These are phyloP conservation scores for Chiroxiphia lanceolata DNA, from an alignment of 2,797 vertebrate genomes.

Conservation along the genomic window DNA sequence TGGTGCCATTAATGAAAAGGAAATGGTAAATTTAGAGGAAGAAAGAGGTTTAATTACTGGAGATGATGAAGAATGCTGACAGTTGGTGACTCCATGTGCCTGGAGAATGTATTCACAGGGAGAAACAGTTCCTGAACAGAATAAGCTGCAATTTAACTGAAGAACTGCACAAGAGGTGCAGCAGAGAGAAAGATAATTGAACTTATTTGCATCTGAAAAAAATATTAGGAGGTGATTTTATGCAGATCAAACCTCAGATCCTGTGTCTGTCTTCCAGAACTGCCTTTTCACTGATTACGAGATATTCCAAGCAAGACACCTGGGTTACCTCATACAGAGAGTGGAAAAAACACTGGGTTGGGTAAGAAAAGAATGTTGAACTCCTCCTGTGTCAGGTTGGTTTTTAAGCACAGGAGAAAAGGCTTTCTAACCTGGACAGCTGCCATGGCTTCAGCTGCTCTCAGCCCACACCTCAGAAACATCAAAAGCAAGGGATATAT, in stretches of 20 bases:
- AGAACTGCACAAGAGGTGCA: neutral
- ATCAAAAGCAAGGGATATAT: neutral
- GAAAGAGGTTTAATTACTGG: neutral
- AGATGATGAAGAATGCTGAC: neutral
- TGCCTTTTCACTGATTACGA: rapidly evolving
- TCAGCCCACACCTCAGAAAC: neutral
- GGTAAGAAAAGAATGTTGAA: constrained; percentile 6
- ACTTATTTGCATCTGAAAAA: neutral
- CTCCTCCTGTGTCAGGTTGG: neutral
- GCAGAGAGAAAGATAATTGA: neutral
- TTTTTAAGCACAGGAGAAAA: neutral
- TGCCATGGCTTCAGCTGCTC: neutral
- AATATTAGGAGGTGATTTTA: neutral
- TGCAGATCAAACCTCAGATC: neutral
- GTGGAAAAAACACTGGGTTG: constrained; percentile 12
- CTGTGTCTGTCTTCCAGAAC: neutral
- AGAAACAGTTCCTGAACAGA: neutral
- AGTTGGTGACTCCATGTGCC: neutral
- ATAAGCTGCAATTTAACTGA: neutral
- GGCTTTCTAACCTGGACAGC: neutral
- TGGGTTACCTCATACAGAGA: neutral
- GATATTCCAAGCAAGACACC: neutral
- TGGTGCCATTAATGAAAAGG: neutral
- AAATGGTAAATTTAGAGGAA: neutral
- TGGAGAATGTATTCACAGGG: neutral